Base-by-base conservation (phyloP, 2,888 invertebrate species). In the Gibbula magus region DNA sequence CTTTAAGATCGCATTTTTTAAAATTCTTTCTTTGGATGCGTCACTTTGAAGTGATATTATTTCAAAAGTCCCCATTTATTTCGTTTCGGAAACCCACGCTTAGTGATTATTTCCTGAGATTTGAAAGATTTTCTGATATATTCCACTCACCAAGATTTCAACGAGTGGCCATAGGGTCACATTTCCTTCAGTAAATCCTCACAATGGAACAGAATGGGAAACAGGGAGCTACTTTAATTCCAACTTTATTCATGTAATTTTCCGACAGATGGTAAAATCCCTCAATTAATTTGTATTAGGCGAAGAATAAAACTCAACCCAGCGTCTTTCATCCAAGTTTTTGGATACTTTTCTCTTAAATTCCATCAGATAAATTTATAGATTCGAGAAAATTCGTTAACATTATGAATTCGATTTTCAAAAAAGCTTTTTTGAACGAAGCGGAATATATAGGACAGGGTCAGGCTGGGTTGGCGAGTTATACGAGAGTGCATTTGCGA, bases 301-400 rank as follows among this genome's bases (percentile, higher is more conserved):
- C 16, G n/a, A 25, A 61, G 61, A 29, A 29, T 61, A 29, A 25
- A 61, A 29, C 18, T 25, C 61, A 61, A 29, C 25, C 25, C 18
- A 16, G 29, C 25, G 0, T 13, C 61, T 61, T 61, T 61, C 61
- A 61, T 61, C 25, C 61, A 18, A 22, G 61, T 16, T 13, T 61
- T 61, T 61, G 45, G 29, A 61, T 61, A 29, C 29, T 61, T 61
- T 61, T 32, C 29, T 61, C 61, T 22, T 61, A 61, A 61, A 61
- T 61, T 61, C 61, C 61, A 61, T 61, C 61, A 61, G 29, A 61
- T 61, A 61, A 61, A 61, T 61, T 61, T 61, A 61, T 61, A 61
- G 61, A 61, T 61, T 61, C 29, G 29, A 25, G 29, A 61, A 61
- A 61, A 61, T 61, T 61, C 29, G 61, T 61, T 61, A 29, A 61